A percentile compares a stretch with the other conserved stretches of the same genome.
phyloP scores from a whole-genome alignment of 2,797 vertebrate species.

The Phoebastria nigripes region DNA sequence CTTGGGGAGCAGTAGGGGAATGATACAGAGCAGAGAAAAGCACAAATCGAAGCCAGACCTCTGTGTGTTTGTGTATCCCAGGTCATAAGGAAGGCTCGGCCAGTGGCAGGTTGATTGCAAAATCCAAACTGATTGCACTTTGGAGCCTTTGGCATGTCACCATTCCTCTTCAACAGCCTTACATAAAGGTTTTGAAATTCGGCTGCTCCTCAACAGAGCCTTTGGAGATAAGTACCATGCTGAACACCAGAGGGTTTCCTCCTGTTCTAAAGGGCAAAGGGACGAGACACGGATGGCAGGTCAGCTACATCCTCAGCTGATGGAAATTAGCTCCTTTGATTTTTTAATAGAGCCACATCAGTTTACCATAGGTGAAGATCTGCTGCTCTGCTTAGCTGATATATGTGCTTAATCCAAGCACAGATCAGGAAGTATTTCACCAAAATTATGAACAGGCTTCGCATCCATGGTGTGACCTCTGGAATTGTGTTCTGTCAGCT shows the following conservation, averaged over 20 bases:
- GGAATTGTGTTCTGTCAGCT: not conserved
- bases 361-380: not conserved
- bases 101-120: constrained; percentile 13
- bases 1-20: not conserved
- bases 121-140: constrained; percentile 16
- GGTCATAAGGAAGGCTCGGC: not conserved
- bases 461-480: not conserved
- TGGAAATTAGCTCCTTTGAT: not conserved
- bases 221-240: not conserved
- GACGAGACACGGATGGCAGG: not conserved
- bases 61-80: not conserved
- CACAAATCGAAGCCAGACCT: constrained; percentile 1
- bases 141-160: constrained; percentile 15
- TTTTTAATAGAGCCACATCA: not conserved
- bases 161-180: not conserved
- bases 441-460: not conserved
- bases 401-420: not conserved
- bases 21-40: not conserved
- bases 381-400: not conserved
- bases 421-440: not conserved
- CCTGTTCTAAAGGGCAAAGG: not conserved
- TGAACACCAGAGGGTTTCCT: not conserved
- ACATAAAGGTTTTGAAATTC: not conserved
- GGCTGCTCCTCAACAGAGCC: not conserved
- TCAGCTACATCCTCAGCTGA: not conserved